These are phyloP conservation scores for Arrhopalites spinosus DNA, from an alignment of 2,888 invertebrate species.

Conservation along the genomic window DNA sequence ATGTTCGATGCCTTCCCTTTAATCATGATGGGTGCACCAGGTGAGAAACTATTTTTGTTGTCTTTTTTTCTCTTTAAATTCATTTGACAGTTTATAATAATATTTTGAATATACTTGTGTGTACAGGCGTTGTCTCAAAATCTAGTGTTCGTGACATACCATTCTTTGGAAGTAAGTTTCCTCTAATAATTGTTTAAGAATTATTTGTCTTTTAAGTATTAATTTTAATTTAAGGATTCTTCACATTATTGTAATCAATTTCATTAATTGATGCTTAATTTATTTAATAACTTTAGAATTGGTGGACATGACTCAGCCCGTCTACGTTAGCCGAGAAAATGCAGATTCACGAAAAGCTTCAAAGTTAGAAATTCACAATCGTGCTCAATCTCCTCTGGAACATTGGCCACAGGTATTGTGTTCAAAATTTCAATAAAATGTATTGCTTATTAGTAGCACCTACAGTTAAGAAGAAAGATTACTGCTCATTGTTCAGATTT, in stretches of 20 bases:
- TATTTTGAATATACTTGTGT: too few relatives aligned
- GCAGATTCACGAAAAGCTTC: constrained; percentile 89
- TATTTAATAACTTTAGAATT: constrained; percentile 67
- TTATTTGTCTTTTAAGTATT: background rate
- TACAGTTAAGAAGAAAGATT: too few relatives aligned
- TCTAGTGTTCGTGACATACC: constrained; percentile 81
- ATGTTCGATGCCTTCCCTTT: constrained; percentile 71
- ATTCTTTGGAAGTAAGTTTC: constrained; percentile 83
- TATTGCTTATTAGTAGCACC: too few relatives aligned
- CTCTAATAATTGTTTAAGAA: too few relatives aligned
- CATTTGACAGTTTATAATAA: too few relatives aligned
- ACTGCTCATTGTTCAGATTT: too few relatives aligned
- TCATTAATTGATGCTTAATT: too few relatives aligned
- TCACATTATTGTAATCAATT: background rate
- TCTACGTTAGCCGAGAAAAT: constrained; percentile 92
- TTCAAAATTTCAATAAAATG: background rate
- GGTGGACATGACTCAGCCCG: constrained; percentile 92
- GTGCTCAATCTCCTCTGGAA: constrained; percentile 80
- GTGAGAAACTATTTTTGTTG: too few relatives aligned
- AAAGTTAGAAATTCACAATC: constrained; percentile 82
- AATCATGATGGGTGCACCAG: constrained; percentile 66
- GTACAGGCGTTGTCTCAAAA: constrained; percentile 91
- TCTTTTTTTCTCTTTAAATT: too few relatives aligned
- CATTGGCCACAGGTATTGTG: constrained; percentile 84
- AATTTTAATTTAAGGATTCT: background rate